Conservation (phyloP, 2,113 vertebrate genomes). For the Scophthalmus maximus region DNA sequence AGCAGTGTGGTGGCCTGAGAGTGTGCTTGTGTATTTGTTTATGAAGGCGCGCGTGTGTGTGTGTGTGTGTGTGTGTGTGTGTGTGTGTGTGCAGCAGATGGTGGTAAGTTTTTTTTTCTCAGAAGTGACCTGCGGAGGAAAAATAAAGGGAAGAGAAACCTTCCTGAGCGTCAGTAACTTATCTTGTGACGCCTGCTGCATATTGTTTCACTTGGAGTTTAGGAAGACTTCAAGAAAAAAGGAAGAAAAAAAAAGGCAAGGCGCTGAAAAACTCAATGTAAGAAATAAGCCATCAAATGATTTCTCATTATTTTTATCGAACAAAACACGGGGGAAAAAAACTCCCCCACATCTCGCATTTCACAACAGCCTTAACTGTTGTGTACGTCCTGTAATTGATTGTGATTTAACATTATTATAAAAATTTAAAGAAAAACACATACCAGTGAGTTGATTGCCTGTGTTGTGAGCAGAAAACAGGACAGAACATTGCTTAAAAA, state of each 20-base stretch:
- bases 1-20: constrained; percentile 18
- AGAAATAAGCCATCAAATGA: not conserved
- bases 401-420: constrained; percentile 35
- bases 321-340: not conserved
- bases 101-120: constrained; percentile 24
- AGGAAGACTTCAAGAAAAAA: too few relatives aligned
- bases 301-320: not conserved
- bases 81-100: constrained; percentile 33
- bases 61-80: constrained; percentile 18
- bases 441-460: not conserved
- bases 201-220: constrained; percentile 80
- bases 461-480: not conserved
- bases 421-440: constrained; percentile 10
- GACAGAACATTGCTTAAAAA: constrained; percentile 12
- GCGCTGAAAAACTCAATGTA: constrained; percentile 5
- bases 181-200: constrained; percentile 78
- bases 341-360: not conserved
- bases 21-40: constrained; percentile 22
- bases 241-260: constrained; percentile 31
- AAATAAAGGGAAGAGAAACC: constrained; percentile 82
- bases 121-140: constrained; percentile 65
- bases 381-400: not conserved
- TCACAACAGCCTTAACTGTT: not conserved
- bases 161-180: constrained; percentile 80
- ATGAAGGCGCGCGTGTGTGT: constrained; percentile 24